Conservation (phyloP, 2,888 invertebrate species). For the Helleia helle region DNA sequence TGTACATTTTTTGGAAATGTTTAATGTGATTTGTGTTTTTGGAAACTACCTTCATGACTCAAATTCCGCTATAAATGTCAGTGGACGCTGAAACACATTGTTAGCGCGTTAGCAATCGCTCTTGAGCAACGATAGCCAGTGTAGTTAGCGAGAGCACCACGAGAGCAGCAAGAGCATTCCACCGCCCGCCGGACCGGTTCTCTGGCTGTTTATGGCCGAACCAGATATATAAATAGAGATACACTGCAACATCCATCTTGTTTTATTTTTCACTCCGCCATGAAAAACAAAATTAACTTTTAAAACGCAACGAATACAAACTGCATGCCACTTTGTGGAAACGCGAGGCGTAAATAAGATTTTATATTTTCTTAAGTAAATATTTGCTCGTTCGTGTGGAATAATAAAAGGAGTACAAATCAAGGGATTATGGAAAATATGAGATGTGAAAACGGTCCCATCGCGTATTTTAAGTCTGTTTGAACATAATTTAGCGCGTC, state of each 20-base stretch:
- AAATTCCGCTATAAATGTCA: conserved; percentile 26
- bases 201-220: conserved; percentile 60
- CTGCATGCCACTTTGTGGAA: background rate
- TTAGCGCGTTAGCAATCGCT: conserved; percentile 48
- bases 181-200: conserved; percentile 58
- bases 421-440: no score
- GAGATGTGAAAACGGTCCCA: no score
- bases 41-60: background rate
- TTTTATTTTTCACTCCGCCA: conserved; percentile 39
- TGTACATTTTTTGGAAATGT: no score
- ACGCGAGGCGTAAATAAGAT: conserved; percentile 3
- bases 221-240: conserved; percentile 64
- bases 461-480: no score
- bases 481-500: no score
- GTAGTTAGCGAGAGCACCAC: conserved; percentile 49
- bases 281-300: conserved; percentile 29
- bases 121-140: conserved; percentile 35
- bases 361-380: conserved; percentile 7
- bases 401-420: no score
- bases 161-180: conserved; percentile 44
- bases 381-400: no score
- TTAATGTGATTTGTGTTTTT: no score
- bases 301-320: conserved; percentile 7
- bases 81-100: conserved; percentile 44
- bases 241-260: conserved; percentile 60